Percentiles rank a stretch among this genome's conserved stretches.
phyloP scores from a whole-genome alignment of 1,140 invertebrate species.

The Ladona fulva region DNA sequence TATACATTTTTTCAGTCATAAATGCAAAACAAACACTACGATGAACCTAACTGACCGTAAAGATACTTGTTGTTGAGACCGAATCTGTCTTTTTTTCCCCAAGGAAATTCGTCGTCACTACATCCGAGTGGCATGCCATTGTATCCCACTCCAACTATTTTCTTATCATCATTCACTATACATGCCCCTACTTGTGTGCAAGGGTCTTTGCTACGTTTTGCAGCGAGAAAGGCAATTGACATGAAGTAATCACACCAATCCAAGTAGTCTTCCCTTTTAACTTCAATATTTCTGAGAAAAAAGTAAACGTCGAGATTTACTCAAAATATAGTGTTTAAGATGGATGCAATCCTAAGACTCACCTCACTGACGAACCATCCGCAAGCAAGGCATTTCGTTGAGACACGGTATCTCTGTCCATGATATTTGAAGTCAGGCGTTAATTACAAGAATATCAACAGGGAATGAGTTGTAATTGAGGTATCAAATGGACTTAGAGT shows the following conservation, averaged over 20 bases:
- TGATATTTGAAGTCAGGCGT: too few relatives aligned
- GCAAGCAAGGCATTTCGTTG: too few relatives aligned
- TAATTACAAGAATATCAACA: too few relatives aligned
- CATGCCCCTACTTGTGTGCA: conserved; percentile 86
- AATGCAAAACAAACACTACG: neutral
- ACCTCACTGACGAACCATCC: too few relatives aligned
- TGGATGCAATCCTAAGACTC: too few relatives aligned
- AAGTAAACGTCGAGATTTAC: too few relatives aligned
- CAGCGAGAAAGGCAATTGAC: conserved; percentile 70
- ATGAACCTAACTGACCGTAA: conserved; percentile 56
- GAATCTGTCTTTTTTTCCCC: conserved; percentile 52
- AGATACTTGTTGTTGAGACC: conserved; percentile 67
- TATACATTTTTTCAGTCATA: neutral
- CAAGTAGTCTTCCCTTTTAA: conserved; percentile 49
- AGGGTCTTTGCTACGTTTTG: conserved; percentile 91
- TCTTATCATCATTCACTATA: conserved; percentile 80
- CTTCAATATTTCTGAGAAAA: conserved; percentile 11
- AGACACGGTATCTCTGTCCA: too few relatives aligned
- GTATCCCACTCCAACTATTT: conserved; percentile 88
- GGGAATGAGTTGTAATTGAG: too few relatives aligned
- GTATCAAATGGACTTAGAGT: too few relatives aligned
- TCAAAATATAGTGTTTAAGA: too few relatives aligned
- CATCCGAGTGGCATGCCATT: conserved; percentile 92
- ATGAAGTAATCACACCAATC: conserved; percentile 93
- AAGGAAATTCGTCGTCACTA: conserved; percentile 79